These are phyloP conservation scores for Protosalanx chinensis DNA, from an alignment of 2,797 vertebrate genomes.

Conservation along the genomic window DNA sequence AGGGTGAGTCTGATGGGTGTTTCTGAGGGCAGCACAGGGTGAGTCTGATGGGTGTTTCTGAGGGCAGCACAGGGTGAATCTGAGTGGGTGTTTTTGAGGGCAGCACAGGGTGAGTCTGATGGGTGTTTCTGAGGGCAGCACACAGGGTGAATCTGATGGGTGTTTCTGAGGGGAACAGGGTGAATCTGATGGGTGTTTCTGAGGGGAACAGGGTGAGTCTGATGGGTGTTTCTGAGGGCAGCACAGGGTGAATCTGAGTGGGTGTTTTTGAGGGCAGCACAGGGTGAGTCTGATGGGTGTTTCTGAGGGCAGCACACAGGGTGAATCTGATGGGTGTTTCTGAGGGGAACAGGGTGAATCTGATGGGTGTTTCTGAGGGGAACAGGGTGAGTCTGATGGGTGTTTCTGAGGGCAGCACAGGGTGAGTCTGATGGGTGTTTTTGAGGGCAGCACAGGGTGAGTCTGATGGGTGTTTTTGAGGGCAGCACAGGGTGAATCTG, in stretches of 20 bases:
- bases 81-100: constrained; percentile 32
- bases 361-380: constrained; percentile 31
- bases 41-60: constrained; percentile 14
- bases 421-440: constrained; percentile 46
- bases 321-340: constrained; percentile 26
- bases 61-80: constrained; percentile 25
- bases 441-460: too few species aligned
- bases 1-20: constrained; percentile 19
- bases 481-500: constrained; percentile 46
- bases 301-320: too few species aligned
- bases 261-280: constrained; percentile 41
- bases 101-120: constrained; percentile 49
- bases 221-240: constrained; percentile 20
- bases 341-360: constrained; percentile 40
- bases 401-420: constrained; percentile 36
- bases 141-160: too few species aligned
- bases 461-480: constrained; percentile 26
- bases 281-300: constrained; percentile 46
- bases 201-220: constrained; percentile 46
- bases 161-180: too few species aligned
- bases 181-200: constrained; percentile 26
- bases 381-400: constrained; percentile 6
- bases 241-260: too few species aligned
- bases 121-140: too few species aligned
- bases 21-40: not conserved